Evolutionary conservation across 2,888 invertebrate species (phyloP).

Genomic region (Lithosia quadra): DNA sequence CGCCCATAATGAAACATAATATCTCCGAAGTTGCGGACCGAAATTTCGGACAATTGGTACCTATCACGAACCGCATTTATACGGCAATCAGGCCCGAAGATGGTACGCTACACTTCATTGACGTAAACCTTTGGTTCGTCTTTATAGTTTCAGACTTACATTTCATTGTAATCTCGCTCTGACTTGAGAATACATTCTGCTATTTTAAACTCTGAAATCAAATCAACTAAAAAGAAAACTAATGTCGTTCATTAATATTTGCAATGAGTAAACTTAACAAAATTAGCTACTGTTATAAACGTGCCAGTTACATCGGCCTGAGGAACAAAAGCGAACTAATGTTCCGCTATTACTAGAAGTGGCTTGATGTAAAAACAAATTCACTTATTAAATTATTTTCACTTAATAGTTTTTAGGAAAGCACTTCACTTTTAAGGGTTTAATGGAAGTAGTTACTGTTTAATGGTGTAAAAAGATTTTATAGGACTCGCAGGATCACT

Average conservation of each 20-base stretch:
- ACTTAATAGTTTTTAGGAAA: neutral
- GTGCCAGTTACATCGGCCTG: conserved; percentile 2
- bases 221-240: conserved; percentile 1
- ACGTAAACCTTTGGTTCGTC: too few species aligned
- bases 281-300: conserved; percentile 15
- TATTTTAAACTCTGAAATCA: too few species aligned
- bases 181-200: too few species aligned
- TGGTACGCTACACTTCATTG: too few species aligned
- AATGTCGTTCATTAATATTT: conserved; percentile 16
- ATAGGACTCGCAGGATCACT: neutral
- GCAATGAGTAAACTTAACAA: conserved; percentile 16
- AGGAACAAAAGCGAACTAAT: conserved; percentile 6
- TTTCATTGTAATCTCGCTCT: too few species aligned
- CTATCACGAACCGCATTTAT: too few species aligned
- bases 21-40: neutral
- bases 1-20: too few species aligned
- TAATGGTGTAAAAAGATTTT: neutral
- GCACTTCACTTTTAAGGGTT: neutral
- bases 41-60: too few species aligned
- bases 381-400: neutral
- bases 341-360: conserved; percentile 10
- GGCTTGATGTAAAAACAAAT: neutral
- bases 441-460: neutral
- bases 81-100: too few species aligned
- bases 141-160: too few species aligned